Conservation (phyloP, 2,888 invertebrate genomes). For the Aplocera efformata region DNA sequence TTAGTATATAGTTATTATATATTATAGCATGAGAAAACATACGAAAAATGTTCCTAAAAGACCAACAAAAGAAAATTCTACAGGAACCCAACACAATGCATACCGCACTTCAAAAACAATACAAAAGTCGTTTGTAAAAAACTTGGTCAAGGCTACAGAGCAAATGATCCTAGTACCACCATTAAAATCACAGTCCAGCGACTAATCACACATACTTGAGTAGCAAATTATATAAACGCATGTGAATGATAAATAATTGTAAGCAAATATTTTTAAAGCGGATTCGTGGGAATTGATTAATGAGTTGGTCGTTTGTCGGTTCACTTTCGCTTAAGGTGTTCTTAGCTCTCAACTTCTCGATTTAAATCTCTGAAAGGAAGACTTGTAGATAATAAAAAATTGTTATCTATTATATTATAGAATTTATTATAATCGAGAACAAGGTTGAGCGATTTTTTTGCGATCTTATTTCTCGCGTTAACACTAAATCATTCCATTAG, state of each 20-base stretch:
- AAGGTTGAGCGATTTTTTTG: too few species aligned
- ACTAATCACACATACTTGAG: conserved; percentile 14
- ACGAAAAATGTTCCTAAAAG: too few species aligned
- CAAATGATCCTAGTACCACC: conserved; percentile 19
- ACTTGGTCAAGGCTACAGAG: conserved; percentile 20
- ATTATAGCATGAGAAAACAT: too few species aligned
- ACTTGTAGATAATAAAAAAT: too few species aligned
- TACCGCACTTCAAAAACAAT: conserved; percentile 3
- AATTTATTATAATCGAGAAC: too few species aligned
- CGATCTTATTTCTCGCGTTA: too few species aligned
- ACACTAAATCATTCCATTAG: too few species aligned
- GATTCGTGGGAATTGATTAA: conserved; percentile 17
- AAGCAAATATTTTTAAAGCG: conserved; percentile 12
- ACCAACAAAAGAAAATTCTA: background rate
- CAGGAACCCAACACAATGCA: background rate
- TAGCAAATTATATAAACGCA: conserved; percentile 13
- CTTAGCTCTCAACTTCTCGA: background rate
- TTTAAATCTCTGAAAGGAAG: background rate
- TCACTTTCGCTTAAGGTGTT: conserved; percentile 12
- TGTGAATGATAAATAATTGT: conserved; percentile 1
- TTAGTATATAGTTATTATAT: too few species aligned
- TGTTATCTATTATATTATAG: too few species aligned
- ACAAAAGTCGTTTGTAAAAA: conserved; percentile 7
- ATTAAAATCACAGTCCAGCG: conserved; percentile 19
- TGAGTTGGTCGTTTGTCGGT: conserved; percentile 8